Percentiles rank a stretch among this genome's conserved stretches.
phyloP scores from a whole-genome alignment of 2,888 invertebrate genomes.

The Oxyteleia sp. region DNA sequence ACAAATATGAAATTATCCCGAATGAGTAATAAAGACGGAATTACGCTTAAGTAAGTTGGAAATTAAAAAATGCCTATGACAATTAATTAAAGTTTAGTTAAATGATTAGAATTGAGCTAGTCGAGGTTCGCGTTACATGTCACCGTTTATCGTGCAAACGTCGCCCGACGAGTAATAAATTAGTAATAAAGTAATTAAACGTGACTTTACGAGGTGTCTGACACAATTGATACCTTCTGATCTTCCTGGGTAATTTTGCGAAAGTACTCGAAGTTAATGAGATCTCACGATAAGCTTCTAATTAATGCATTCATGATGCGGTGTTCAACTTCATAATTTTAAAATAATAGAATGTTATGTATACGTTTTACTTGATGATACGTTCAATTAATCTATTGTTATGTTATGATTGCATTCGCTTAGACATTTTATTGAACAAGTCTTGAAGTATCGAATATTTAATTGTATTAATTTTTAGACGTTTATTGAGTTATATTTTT shows the following conservation, averaged over 20 bases:
- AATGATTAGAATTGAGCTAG: conserved; percentile 72
- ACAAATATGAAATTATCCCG: conserved; percentile 9
- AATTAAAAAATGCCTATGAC: conserved; percentile 66
- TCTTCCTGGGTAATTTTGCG: conserved; percentile 79
- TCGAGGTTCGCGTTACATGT: conserved; percentile 73
- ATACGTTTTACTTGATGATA: conserved; percentile 38
- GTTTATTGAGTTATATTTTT: no score
- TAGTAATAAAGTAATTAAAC: conserved; percentile 79
- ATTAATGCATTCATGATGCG: conserved; percentile 73
- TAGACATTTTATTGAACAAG: no score
- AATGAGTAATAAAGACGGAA: conserved; percentile 21
- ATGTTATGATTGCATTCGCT: background rate
- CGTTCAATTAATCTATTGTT: background rate
- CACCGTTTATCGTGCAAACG: conserved; percentile 75
- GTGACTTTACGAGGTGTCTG: conserved; percentile 76
- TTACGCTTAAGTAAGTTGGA: conserved; percentile 19
- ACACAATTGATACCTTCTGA: conserved; percentile 80
- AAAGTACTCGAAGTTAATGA: conserved; percentile 82
- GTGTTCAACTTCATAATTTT: conserved; percentile 65
- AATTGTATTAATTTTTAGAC: no score
- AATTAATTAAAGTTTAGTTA: conserved; percentile 70
- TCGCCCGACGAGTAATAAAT: conserved; percentile 75
- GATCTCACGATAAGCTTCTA: conserved; percentile 79
- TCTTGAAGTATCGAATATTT: no score
- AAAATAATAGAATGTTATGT: conserved; percentile 40